Base-by-base conservation (phyloP, 2,888 invertebrate genomes). In the Athalia circularis region DNA sequence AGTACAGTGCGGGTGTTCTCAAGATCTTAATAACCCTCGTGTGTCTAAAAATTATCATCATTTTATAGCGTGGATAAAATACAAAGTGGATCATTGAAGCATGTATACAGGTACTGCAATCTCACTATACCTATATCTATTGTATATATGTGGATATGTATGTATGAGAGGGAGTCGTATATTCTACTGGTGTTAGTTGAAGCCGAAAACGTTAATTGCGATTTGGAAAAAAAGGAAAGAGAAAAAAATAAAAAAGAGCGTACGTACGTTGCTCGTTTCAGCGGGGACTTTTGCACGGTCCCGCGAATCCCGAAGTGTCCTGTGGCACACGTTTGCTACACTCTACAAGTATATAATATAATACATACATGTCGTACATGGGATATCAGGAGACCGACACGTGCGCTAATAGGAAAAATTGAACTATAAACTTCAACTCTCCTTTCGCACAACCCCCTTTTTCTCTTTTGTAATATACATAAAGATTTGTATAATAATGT, bases 151-250 rank as follows among this genome's bases (percentile, higher is more conserved):
- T 29, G 29, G 0, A 29, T 29, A 29, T 29, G 29, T 29, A 29
- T 29, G 29, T 29, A 2, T 2, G 2, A 29, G 29, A 29, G 29
- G 29, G 29, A 29, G 29, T 0, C 29, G 29, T 29, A 29, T 29
- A 29, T 29, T 29, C 29, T 29, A 29, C 29, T 57, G 57, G 45
- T 54, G 72, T 72, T 43, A 59, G 45, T 15, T 72, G 15, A 75
- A 50, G 50, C 64, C 75, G 29, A 75, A 75, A 72, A 75, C 75
- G 48, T 75, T 75, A 75, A 75, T 75, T 75, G 75, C 75, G 61
- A 75, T 75, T 75, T 29, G 29, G 29, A 29, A 29, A 29, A 29
- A 29, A 29, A 29, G 2, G 2, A 29, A 29, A 29, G 2, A 29
- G 29, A 29, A 29, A 2, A 29, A 2, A 29, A 29, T 1, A 75